A percentile compares a stretch with the other conserved stretches of the same genome.
Conservation (phyloP, 1,140 invertebrate genomes). For the Papilio helenus region DNA sequence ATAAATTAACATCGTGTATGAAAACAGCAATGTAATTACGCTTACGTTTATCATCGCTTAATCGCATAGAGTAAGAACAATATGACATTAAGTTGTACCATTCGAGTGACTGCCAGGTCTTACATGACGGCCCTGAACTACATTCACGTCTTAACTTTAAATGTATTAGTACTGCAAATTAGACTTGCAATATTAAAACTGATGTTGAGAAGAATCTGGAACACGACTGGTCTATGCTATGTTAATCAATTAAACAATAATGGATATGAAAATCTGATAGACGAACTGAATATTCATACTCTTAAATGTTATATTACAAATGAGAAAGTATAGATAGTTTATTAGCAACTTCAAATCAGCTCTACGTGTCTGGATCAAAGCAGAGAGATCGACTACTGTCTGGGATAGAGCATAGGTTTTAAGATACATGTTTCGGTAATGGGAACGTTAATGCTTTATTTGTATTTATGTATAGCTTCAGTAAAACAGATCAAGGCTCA, state of each 20-base stretch:
- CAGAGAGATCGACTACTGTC: too few relatives aligned
- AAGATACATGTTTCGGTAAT: not conserved
- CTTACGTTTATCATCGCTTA: not conserved
- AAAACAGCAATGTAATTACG: constrained; percentile 12
- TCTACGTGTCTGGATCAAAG: too few relatives aligned
- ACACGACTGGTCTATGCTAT: too few relatives aligned
- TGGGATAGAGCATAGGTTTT: too few relatives aligned
- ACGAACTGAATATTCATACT: too few relatives aligned
- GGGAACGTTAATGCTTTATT: not conserved
- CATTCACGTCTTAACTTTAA: constrained; percentile 29
- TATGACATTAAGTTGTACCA: not conserved
- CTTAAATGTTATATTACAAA: too few relatives aligned
- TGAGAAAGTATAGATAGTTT: too few relatives aligned
- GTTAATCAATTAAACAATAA: too few relatives aligned
- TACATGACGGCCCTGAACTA: constrained; percentile 26
- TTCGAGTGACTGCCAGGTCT: constrained; percentile 15
- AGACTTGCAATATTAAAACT: not conserved
- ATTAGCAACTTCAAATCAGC: too few relatives aligned
- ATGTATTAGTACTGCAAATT: not conserved
- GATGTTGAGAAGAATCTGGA: too few relatives aligned
- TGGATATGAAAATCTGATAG: too few relatives aligned
- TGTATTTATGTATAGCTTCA: not conserved
- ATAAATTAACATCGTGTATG: not conserved
- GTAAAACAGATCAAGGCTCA: constrained; percentile 33
- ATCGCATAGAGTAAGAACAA: not conserved